Percentiles rank a stretch among this genome's conserved stretches.
Conservation (phyloP, 1,140 invertebrate species). For the Drosophila ambigua region DNA sequence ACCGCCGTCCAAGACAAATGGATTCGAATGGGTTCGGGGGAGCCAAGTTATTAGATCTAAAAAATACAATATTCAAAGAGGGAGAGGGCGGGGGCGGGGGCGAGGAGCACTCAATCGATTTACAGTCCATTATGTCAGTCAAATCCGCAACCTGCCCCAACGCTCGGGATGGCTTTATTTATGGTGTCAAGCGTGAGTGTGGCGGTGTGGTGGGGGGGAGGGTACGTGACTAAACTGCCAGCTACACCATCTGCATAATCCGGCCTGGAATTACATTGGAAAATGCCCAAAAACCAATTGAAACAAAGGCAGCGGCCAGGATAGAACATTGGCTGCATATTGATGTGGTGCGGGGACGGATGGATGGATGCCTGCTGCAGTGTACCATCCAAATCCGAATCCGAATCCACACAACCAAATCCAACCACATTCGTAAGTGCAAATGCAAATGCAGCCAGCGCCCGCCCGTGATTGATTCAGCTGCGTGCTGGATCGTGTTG, state of each 20-base stretch:
- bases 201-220: too few relatives aligned
- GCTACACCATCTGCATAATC: conserved; percentile 21
- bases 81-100: not conserved
- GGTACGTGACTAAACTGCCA: conserved; percentile 59
- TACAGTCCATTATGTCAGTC: conserved; percentile 8
- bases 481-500: conserved; percentile 11
- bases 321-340: conserved; percentile 74
- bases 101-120: not conserved
- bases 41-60: conserved; percentile 6
- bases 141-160: not conserved
- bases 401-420: conserved; percentile 7
- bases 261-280: conserved; percentile 22
- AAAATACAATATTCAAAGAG: conserved; percentile 1
- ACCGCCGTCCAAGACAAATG: not conserved
- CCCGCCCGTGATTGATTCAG: conserved; percentile 19
- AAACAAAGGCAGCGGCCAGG: conserved; percentile 30
- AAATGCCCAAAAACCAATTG: conserved; percentile 34
- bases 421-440: conserved; percentile 17
- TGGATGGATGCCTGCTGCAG: too few relatives aligned
- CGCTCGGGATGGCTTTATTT: conserved; percentile 48
- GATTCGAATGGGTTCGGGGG: not conserved
- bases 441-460: conserved; percentile 49
- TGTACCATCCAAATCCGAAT: not conserved
- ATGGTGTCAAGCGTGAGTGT: conserved; percentile 43
- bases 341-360: conserved; percentile 36